Base-by-base conservation (phyloP, 2,113 vertebrate species). In the Eclectus roratus region DNA sequence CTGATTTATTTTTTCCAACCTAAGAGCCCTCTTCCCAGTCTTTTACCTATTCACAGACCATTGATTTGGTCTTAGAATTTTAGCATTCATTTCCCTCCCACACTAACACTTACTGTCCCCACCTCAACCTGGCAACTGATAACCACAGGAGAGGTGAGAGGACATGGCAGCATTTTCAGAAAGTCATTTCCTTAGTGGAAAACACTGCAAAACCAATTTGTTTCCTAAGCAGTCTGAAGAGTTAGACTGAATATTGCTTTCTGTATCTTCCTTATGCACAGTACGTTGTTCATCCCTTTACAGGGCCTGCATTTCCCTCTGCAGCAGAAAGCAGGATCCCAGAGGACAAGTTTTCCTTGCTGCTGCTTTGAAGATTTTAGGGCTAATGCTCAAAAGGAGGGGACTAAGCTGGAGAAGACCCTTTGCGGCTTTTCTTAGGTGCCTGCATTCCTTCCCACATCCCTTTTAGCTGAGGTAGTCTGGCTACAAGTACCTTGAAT, bases 251-350 rank as follows among this genome's bases (percentile, higher is more conserved):
- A 13, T 4, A 50, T 3, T 4, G 14, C 17, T 85, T 74, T 29
- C 61, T 28, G 7, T 7, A 3, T 21, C 39, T 66, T 39, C 25
- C 60, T 39, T 46, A 21, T 65, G 24, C 29, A 29, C 7, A 0
- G 0, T 10, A 37, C 4, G 1, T 29, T 5, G 10, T 17, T 17
- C 13, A 10, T 7, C 39, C 43, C 31, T 39, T n/a, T 27, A 1
- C 18, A 21, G 39, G 6, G 20, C 27, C 35, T 11, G 39, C 9
- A 0, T 13, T 25, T 29, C 25, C n/a, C 17, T 33, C 11, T 16
- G 73, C 50, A 24, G 64, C 43, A 28, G 27, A 41, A 31, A 37
- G 20, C 39, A 25, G n/a, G 33, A 41, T 35, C 28, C 33, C n/a
- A 10, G n/a, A 5, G 18, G 9, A 21, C 50, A 47, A 7, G 4